Evolutionary conservation across 2,113 vertebrate species (phyloP), one percentile per base, ranked within the genome.

Genomic region (Coturnix japonica): DNA sequence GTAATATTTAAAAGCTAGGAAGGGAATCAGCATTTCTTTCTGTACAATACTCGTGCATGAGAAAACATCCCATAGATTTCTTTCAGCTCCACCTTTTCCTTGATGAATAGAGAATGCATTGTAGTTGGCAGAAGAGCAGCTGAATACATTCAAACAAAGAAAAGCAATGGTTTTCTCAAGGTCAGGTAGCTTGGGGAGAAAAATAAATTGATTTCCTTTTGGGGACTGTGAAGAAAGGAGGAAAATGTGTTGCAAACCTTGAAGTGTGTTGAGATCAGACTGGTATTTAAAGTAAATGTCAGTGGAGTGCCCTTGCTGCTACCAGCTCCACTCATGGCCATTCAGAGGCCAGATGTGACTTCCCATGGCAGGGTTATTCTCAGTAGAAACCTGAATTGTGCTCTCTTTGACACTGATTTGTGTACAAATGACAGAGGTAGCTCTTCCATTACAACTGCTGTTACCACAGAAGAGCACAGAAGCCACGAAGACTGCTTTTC

Each of bases 201-300:
- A 60, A 59, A 37, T 3, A 17, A 64, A 76, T 67, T 46, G 2
- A 64, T 87, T 89, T 84, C 54, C 39, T 86, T 74, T 30, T 37
- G 23, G 26, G 26, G 17, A 28, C 21, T 61, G 26, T 77, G 75
- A 85, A 59, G 35, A 89, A 89, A 79, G 43, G 44, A 57, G 49
- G 21, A 74, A 81, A 83, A 74, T 39, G 28, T 49, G 43, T 76
- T 92, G 47, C 20, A 3, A 83, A 30, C 37, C 51, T 71, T 33
- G 47, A 71, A 73, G 82, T 39, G 46, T 60, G 47, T 23, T 79
- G 80, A 79, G 85, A 41, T 60, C 8, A 2, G n/a, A 17, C 79
- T 83, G 78, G 18, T 70, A 71, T 80, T 94, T 88, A 54, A 54
- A 84, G 85, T 70, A 85, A 93, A 92, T 77, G 70, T 77, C 73